A percentile compares a stretch with the other conserved stretches of the same genome.
phyloP scores from a whole-genome alignment of 2,888 invertebrate species.

The Melieria picta region DNA sequence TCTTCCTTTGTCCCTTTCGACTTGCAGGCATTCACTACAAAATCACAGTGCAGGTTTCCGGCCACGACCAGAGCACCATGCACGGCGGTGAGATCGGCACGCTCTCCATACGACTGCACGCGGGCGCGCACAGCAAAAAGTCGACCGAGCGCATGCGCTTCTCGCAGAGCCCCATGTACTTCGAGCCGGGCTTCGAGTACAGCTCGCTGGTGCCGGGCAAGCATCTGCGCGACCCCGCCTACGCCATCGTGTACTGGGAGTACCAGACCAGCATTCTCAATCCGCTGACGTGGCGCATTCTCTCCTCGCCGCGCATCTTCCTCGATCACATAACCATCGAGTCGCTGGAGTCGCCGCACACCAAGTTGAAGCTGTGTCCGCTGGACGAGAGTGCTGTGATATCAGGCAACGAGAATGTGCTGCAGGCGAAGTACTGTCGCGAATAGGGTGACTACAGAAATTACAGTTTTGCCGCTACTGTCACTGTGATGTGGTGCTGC shows the following conservation, averaged over 20 bases:
- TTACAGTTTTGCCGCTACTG: not conserved
- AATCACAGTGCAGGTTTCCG: slow-evolving; percentile 78
- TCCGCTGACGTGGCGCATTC: slow-evolving; percentile 84
- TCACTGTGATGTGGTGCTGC: not conserved
- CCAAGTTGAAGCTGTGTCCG: slow-evolving; percentile 72
- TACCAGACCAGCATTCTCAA: slow-evolving; percentile 82
- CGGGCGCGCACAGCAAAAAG: slow-evolving; percentile 70
- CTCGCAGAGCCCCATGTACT: slow-evolving; percentile 68
- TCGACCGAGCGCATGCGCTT: slow-evolving; percentile 71
- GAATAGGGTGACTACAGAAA: not conserved
- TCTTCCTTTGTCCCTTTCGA: not conserved
- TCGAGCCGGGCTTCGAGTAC: slow-evolving; percentile 76
- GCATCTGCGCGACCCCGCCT: slow-evolving; percentile 73
- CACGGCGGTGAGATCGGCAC: slow-evolving; percentile 85
- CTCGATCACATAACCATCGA: slow-evolving; percentile 78
- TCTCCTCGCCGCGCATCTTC: slow-evolving; percentile 79
- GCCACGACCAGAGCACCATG: slow-evolving; percentile 74
- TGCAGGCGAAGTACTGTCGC: slow-evolving; percentile 55
- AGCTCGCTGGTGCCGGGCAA: slow-evolving; percentile 75
- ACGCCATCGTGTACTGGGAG: slow-evolving; percentile 79
- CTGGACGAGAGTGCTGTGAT: slow-evolving; percentile 73
- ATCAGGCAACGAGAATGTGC: slow-evolving; percentile 68
- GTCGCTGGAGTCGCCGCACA: slow-evolving; percentile 74
- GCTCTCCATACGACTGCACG: slow-evolving; percentile 74
- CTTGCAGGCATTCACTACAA: slow-evolving; percentile 81